A percentile compares a stretch with the other conserved stretches of the same genome.
Evolutionary conservation across 2,797 vertebrate species (phyloP).

Genomic region (Ctenopoma multispine): DNA sequence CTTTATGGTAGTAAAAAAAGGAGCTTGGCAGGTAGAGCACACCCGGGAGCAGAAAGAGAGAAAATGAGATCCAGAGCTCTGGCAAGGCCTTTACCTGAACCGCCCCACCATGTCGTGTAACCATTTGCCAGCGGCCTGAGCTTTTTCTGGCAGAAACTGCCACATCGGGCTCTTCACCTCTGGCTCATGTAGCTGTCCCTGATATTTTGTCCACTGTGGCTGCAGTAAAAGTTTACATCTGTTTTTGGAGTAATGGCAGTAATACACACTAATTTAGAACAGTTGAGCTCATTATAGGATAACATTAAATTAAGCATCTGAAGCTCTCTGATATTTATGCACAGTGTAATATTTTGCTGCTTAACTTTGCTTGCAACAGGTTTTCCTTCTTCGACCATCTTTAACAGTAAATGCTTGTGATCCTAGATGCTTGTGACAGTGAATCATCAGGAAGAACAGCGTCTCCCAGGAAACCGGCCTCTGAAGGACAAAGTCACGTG

Average conservation of each 20-base stretch:
- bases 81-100: slow-evolving; percentile 80
- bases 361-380: slow-evolving; percentile 9
- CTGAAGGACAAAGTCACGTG: slow-evolving; percentile 81
- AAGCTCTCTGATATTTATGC: neutral
- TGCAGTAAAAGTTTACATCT: slow-evolving; percentile 46
- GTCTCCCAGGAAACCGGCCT: slow-evolving; percentile 76
- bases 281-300: slow-evolving; percentile 26
- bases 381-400: slow-evolving; percentile 10
- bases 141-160: slow-evolving; percentile 75
- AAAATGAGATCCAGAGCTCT: slow-evolving; percentile 86
- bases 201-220: slow-evolving; percentile 50
- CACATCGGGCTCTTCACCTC: slow-evolving; percentile 31
- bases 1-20: slow-evolving; percentile 81
- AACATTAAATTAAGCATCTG: slow-evolving; percentile 36
- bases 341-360: slow-evolving; percentile 25
- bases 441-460: slow-evolving; percentile 76
- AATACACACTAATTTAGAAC: slow-evolving; percentile 27
- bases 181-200: slow-evolving; percentile 47
- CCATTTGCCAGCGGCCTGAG: slow-evolving; percentile 64
- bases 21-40: slow-evolving; percentile 80
- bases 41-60: slow-evolving; percentile 76
- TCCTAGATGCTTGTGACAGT: slow-evolving; percentile 86
- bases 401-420: slow-evolving; percentile 53
- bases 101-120: slow-evolving; percentile 71
- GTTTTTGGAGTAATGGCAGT: slow-evolving; percentile 43